Evolutionary conservation across 2,797 vertebrate species (phyloP).

Genomic region (Propithecus perrieri): DNA sequence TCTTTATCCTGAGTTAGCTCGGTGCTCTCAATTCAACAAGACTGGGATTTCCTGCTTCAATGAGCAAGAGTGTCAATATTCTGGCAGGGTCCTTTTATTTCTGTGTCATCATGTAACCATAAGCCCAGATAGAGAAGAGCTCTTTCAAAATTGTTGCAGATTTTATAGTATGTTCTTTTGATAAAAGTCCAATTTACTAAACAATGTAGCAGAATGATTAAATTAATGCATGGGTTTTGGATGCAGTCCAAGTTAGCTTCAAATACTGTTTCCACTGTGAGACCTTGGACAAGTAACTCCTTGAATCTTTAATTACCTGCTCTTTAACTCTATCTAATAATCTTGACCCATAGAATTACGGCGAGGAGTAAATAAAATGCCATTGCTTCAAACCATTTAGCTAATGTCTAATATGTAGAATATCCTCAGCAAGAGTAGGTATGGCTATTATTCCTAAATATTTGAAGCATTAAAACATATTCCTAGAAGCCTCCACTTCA

Average conservation of each 20-base stretch:
- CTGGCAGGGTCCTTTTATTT: constrained; percentile 32
- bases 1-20: not conserved
- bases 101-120: constrained; percentile 6
- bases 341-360: not conserved
- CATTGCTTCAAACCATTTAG: not conserved
- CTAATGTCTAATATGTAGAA: not conserved
- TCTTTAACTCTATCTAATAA: not conserved
- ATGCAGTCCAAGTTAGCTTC: not conserved
- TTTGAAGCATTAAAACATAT: not conserved
- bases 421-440: not conserved
- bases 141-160: not conserved
- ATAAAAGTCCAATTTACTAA: not conserved
- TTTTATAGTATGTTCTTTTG: not conserved
- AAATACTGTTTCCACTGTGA: not conserved
- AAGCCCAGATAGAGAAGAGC: not conserved
- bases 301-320: not conserved
- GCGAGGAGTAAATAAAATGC: not conserved
- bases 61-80: constrained; percentile 28
- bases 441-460: not conserved
- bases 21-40: constrained; percentile 11
- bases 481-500: not conserved
- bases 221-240: not conserved
- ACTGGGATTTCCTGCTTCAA: constrained; percentile 37
- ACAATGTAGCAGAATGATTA: not conserved
- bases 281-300: not conserved